Evolutionary conservation across 2,113 vertebrate species (phyloP), one percentile per base, ranked within the genome.

Genomic region (Nycticebus coucang): DNA sequence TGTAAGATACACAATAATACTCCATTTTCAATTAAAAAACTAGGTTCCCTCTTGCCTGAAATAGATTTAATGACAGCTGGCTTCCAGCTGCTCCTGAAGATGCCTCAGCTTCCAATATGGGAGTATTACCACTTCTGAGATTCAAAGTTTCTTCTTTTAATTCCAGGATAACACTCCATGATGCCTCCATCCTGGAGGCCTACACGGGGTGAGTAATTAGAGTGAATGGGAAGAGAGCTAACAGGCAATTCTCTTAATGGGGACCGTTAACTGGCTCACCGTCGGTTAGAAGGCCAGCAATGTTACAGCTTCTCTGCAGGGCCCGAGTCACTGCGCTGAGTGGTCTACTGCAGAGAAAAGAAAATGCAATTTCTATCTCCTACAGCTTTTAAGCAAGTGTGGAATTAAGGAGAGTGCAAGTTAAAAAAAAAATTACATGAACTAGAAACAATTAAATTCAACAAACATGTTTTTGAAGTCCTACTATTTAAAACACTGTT

Each of bases 21-120:
- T 92, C 72, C 53, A 86, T 95, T 95, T 97, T 85, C 33, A 86
- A 90, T 82, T 68, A 50, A 94, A 95, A 92, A 92, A 30, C 33
- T 84, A 66, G 22, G 2, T 84, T 96, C 53, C 59, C 26, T 92
- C 37, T 93, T 93, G 21, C 66, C 37, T 71, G 41, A 87, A 94
- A 92, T 64, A 95, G 45, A 92, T 4, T 69, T 59, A 92, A 89
- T 55, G 59, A n/a, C 41, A 91, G 26, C 84, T 95, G 60, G n/a
- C 22, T 94, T 4, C 21, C 57, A 93, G 50, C 12, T 93, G 12
- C 41, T 84, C 3, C 21, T 64, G 55, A 95, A 88, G 69, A 92
- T 88, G 55, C 17, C 28, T 88, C 72, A 30, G 9, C 24, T 94
- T 95, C 78, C 93, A 82, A 84, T 50, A 53, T 57, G 26, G 19